A percentile compares a stretch with the other conserved stretches of the same genome.
These are phyloP conservation scores for Syngnathus typhle DNA, from an alignment of 2,113 vertebrate genomes.

Conservation along the genomic window DNA sequence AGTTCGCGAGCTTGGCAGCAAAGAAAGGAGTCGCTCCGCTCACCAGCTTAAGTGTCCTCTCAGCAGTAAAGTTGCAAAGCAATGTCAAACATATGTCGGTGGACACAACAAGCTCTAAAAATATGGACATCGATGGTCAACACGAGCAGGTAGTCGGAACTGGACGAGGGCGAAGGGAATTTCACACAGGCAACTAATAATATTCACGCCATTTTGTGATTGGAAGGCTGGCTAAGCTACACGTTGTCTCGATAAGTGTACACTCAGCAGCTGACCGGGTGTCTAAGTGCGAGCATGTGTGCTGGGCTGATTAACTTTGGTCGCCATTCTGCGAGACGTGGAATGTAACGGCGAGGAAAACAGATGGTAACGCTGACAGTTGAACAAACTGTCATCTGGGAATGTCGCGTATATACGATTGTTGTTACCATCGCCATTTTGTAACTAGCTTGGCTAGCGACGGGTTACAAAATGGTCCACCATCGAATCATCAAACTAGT, in stretches of 20 bases:
- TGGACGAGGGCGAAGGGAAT: slow-evolving; percentile 18
- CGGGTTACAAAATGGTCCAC: slow-evolving; percentile 29
- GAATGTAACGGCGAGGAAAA: not conserved
- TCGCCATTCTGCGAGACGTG: not conserved
- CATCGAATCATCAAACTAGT: slow-evolving; percentile 33
- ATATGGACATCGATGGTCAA: not conserved
- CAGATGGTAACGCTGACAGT: slow-evolving; percentile 28
- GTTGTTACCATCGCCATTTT: slow-evolving; percentile 74
- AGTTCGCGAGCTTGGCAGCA: slow-evolving; percentile 40
- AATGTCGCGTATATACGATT: slow-evolving; percentile 67
- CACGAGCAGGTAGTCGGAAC: not conserved
- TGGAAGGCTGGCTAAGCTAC: slow-evolving; percentile 37
- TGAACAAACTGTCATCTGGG: slow-evolving; percentile 51
- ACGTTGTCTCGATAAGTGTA: slow-evolving; percentile 23
- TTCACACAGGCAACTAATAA: slow-evolving; percentile 37
- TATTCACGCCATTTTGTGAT: slow-evolving; percentile 68
- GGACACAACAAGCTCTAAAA: not conserved
- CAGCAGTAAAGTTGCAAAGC: slow-evolving; percentile 55
- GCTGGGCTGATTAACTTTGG: not conserved
- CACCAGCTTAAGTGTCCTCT: slow-evolving; percentile 49
- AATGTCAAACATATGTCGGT: slow-evolving; percentile 22
- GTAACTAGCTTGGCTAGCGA: slow-evolving; percentile 58
- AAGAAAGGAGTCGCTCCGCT: slow-evolving; percentile 31
- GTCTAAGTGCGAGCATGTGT: not conserved
- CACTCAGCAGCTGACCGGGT: slow-evolving; percentile 19